Percentiles rank a stretch among this genome's conserved stretches.
These are phyloP conservation scores for Zingel zingel DNA, from an alignment of 2,113 vertebrate genomes.

Conservation along the genomic window DNA sequence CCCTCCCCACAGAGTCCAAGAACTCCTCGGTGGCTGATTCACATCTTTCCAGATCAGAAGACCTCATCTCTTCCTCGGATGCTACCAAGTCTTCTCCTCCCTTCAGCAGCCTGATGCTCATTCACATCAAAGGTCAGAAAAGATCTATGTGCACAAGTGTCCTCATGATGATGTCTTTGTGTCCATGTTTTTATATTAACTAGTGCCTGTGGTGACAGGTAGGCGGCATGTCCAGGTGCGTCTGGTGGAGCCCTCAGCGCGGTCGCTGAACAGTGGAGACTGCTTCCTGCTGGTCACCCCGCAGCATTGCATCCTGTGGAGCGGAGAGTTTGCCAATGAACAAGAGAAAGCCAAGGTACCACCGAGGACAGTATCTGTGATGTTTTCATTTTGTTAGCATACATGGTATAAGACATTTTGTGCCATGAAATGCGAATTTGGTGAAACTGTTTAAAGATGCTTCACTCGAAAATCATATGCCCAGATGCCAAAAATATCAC, in stretches of 20 bases:
- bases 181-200: conserved; percentile 13
- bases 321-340: conserved; percentile 81
- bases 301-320: conserved; percentile 83
- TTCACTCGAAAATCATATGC: background rate
- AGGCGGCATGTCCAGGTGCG: conserved; percentile 83
- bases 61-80: conserved; percentile 45
- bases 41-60: conserved; percentile 37
- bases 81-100: conserved; percentile 59
- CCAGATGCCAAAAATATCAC: background rate
- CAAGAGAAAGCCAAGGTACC: conserved; percentile 84
- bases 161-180: background rate
- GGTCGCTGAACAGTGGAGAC: conserved; percentile 86
- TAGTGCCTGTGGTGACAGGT: conserved; percentile 71
- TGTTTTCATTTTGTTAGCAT: background rate
- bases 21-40: conserved; percentile 66
- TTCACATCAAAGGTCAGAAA: conserved; percentile 85
- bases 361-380: rapidly evolving
- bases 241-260: conserved; percentile 79
- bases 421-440: background rate
- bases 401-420: background rate
- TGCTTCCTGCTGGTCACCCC: conserved; percentile 85
- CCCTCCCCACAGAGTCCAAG: conserved; percentile 72
- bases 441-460: background rate
- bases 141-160: background rate
- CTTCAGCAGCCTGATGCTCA: conserved; percentile 83